A percentile compares a stretch with the other conserved stretches of the same genome.
These are phyloP conservation scores for human DNA, from an alignment of 2,113 vertebrate species.

Conservation along the genomic window DNA sequence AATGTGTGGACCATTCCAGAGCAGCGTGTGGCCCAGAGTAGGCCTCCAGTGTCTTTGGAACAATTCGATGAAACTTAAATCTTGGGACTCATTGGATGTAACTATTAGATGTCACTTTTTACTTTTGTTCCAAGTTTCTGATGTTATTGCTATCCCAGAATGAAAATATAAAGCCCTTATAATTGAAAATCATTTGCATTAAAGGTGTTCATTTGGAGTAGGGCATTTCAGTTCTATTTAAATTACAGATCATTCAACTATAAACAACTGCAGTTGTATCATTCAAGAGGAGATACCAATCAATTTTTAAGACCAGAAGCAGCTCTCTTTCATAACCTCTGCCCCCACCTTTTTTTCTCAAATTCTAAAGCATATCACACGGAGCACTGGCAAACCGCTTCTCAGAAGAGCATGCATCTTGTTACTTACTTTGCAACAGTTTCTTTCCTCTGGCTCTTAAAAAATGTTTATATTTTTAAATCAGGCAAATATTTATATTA, in stretches of 20 bases:
- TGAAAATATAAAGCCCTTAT: too few relatives aligned
- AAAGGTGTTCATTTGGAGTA: neutral
- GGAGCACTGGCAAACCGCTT: neutral
- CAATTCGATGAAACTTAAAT: neutral
- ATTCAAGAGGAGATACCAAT: neutral
- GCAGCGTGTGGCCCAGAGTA: accelerated
- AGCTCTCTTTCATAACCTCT: neutral
- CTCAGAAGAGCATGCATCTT: neutral
- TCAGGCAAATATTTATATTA: slow-evolving; percentile 59
- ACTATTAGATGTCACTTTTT: neutral
- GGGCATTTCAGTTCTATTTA: neutral
- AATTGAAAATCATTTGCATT: neutral
- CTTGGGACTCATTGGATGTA: neutral
- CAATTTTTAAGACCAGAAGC: neutral
- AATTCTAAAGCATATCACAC: accelerated
- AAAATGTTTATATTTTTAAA: slow-evolving; percentile 56
- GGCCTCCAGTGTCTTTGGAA: neutral
- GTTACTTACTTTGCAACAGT: slow-evolving; percentile 1
- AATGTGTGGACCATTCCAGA: accelerated
- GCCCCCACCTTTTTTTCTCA: neutral
- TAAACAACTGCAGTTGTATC: accelerated
- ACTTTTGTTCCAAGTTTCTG: neutral
- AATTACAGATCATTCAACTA: neutral
- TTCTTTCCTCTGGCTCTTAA: slow-evolving; percentile 40
- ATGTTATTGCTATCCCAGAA: neutral